A percentile compares a stretch with the other conserved stretches of the same genome.
These are phyloP conservation scores for Galemys pyrenaicus DNA, from an alignment of 2,113 vertebrate species.

Conservation along the genomic window DNA sequence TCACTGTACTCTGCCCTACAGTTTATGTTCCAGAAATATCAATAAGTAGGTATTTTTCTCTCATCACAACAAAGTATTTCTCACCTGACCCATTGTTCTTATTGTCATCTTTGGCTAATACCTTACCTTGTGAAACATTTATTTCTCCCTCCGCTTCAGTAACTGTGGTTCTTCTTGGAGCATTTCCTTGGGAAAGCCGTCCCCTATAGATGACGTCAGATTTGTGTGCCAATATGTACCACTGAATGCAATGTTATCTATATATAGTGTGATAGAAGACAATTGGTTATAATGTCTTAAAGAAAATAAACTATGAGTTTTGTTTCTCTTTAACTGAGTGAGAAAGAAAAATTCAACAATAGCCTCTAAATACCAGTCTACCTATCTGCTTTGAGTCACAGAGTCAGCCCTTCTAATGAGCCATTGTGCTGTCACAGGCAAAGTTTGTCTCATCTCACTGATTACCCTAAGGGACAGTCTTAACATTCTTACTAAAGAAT, in stretches of 20 bases:
- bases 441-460: not conserved
- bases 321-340: not conserved
- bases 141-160: not conserved
- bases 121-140: not conserved
- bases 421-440: not conserved
- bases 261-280: not conserved
- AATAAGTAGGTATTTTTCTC: not conserved
- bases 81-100: not conserved
- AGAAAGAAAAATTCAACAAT: not conserved
- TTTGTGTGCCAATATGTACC: not conserved
- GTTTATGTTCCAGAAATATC: not conserved
- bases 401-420: not conserved
- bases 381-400: not conserved
- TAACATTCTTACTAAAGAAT: conserved; percentile 48
- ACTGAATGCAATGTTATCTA: not conserved
- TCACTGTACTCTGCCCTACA: not conserved
- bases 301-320: not conserved
- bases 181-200: not conserved
- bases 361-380: not conserved
- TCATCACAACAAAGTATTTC: not conserved
- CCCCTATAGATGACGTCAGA: not conserved
- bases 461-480: not conserved
- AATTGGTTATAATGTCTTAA: not conserved
- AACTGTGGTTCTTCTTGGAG: not conserved
- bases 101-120: not conserved